Evolutionary conservation across 2,888 invertebrate species (phyloP).

Genomic region (Ectobius pallidus): DNA sequence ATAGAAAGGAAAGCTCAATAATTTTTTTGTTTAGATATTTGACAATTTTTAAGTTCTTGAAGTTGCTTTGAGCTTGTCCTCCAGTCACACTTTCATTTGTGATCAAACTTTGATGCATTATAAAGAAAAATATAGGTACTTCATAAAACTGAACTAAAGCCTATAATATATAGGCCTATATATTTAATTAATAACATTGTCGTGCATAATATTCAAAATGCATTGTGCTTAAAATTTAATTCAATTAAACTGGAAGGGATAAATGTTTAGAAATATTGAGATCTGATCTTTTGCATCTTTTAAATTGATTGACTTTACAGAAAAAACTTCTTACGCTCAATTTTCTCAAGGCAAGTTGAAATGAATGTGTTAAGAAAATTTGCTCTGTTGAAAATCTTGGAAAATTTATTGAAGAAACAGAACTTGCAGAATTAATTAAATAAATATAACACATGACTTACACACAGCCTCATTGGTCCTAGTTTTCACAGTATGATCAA

Average conservation of each 20-base stretch:
- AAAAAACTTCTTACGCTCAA: neutral
- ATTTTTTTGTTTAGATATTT: neutral
- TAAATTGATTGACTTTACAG: neutral
- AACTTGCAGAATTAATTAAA: neutral
- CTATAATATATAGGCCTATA: too few relatives aligned
- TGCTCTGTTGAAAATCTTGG: neutral
- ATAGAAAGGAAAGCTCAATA: neutral
- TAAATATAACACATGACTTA: neutral
- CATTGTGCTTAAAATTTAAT: slow-evolving; percentile 3
- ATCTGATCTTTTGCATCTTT: neutral
- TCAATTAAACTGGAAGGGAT: neutral
- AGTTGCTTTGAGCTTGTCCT: slow-evolving; percentile 5
- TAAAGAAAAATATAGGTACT: too few relatives aligned
- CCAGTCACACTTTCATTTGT: slow-evolving; percentile 1
- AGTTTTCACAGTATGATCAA: neutral
- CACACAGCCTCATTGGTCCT: slow-evolving; percentile 16
- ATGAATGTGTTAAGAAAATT: neutral
- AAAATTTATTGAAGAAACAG: neutral
- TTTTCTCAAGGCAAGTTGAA: neutral
- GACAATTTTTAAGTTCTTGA: neutral
- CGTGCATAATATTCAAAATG: neutral
- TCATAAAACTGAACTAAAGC: too few relatives aligned
- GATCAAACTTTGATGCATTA: neutral
- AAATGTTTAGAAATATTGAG: neutral
- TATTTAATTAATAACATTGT: neutral